Percentiles rank a stretch among this genome's conserved stretches.
Evolutionary conservation across 1,140 invertebrate species (phyloP).

Genomic region (Dendrolimus kikuchii): DNA sequence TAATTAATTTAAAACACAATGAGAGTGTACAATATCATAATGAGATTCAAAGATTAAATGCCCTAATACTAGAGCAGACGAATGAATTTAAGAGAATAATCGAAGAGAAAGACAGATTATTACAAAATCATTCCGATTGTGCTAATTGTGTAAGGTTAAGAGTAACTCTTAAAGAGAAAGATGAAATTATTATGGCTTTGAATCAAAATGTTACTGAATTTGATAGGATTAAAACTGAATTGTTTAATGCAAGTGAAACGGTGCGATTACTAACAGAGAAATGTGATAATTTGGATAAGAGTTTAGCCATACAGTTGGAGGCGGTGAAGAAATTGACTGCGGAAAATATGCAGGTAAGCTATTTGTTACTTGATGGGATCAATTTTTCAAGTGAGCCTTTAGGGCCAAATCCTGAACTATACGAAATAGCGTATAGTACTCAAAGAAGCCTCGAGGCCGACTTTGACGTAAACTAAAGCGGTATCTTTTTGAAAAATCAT

Average conservation of each 20-base stretch:
- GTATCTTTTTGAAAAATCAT: no score
- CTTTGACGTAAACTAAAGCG: no score
- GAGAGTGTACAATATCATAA: conserved; percentile 87
- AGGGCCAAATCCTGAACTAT: no score
- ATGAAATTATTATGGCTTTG: conserved; percentile 48
- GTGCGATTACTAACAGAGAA: conserved; percentile 63
- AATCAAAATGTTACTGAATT: conserved; percentile 34
- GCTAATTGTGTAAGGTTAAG: conserved; percentile 40
- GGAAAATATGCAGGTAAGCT: conserved; percentile 69
- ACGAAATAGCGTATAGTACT: no score
- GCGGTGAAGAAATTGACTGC: conserved; percentile 66
- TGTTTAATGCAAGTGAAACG: conserved; percentile 31
- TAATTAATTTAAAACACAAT: conserved; percentile 85
- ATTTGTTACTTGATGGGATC: neutral
- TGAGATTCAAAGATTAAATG: conserved; percentile 85
- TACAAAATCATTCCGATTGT: conserved; percentile 48
- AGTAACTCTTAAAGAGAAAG: conserved; percentile 50
- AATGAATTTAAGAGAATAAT: conserved; percentile 68
- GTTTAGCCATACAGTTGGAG: conserved; percentile 72
- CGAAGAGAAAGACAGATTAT: conserved; percentile 65
- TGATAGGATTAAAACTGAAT: conserved; percentile 34
- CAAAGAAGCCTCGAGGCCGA: no score
- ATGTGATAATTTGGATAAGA: conserved; percentile 76
- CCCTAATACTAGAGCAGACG: conserved; percentile 65
- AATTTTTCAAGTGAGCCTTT: no score